Percentiles rank a stretch among this genome's conserved stretches.
phyloP scores from a whole-genome alignment of 2,797 vertebrate species.

The Ptychadena robeensis region DNA sequence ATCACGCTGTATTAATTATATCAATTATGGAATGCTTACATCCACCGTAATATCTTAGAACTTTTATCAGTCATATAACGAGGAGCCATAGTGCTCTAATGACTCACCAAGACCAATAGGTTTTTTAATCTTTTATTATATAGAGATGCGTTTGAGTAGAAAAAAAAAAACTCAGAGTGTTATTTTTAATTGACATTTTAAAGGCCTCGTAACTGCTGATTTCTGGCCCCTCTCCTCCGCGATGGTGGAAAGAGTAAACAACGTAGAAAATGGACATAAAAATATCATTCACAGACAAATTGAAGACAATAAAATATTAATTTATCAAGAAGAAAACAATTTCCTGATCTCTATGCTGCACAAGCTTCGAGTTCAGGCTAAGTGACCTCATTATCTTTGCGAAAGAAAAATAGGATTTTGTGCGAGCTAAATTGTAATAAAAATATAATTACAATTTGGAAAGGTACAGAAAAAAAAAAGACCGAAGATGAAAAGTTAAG shows the following conservation, averaged over 20 bases:
- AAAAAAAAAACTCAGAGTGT: neutral
- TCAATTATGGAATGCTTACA: conserved; percentile 36
- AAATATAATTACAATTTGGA: conserved; percentile 13
- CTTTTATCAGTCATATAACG: conserved; percentile 5
- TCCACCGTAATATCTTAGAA: neutral
- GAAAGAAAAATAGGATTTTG: neutral
- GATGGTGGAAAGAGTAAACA: conserved; percentile 68
- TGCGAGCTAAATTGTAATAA: neutral
- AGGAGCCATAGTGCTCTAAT: neutral
- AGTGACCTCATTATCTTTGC: neutral
- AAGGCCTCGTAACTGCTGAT: conserved; percentile 65
- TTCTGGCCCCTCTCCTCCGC: conserved; percentile 69
- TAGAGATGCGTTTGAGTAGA: neutral
- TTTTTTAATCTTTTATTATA: neutral
- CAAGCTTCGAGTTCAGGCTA: neutral
- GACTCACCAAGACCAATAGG: neutral
- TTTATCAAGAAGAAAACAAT: neutral
- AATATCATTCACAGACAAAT: conserved; percentile 51
- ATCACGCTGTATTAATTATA: conserved; percentile 40
- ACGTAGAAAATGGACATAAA: conserved; percentile 64
- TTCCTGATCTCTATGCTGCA: neutral
- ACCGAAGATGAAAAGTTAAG: neutral
- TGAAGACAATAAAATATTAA: conserved; percentile 26
- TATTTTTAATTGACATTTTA: conserved; percentile 66
- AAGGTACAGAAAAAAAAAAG: neutral